phyloP scores from a whole-genome alignment of 2,113 vertebrate species.

The Clarias gariepinus region DNA sequence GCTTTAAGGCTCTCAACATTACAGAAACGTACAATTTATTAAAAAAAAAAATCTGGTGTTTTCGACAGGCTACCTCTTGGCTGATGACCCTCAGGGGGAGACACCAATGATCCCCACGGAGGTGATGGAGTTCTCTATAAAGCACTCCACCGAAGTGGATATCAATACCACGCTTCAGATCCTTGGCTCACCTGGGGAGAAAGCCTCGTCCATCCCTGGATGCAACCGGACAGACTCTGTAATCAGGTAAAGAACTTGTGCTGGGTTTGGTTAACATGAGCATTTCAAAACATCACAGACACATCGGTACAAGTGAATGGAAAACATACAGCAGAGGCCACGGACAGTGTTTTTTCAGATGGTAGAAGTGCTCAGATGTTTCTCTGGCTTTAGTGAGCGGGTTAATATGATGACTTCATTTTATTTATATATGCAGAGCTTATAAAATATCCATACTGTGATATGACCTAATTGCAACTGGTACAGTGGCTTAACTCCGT shows the following conservation, averaged over 20 bases:
- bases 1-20: neutral
- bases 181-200: constrained; percentile 96
- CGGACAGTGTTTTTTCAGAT: neutral
- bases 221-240: constrained; percentile 97
- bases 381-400: neutral
- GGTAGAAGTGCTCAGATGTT: neutral
- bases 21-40: too few relatives aligned
- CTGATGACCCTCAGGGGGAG: constrained; percentile 98
- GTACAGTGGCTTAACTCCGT: neutral
- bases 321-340: neutral
- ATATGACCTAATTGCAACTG: neutral
- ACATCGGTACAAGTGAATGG: neutral
- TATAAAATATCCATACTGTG: neutral
- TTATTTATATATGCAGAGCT: constrained; percentile 13
- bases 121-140: constrained; percentile 99
- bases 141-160: constrained; percentile 95
- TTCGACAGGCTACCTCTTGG: constrained; percentile 90
- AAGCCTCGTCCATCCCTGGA: constrained; percentile 95
- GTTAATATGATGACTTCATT: neutral
- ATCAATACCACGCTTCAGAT: constrained; percentile 98
- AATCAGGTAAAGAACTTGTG: constrained; percentile 82
- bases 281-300: neutral
- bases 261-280: neutral
- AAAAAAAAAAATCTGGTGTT: neutral
- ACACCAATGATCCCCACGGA: constrained; percentile 96